A percentile compares a stretch with the other conserved stretches of the same genome.
Evolutionary conservation across 1,140 invertebrate genomes (phyloP).

Genomic region (Drosophila albomicans): DNA sequence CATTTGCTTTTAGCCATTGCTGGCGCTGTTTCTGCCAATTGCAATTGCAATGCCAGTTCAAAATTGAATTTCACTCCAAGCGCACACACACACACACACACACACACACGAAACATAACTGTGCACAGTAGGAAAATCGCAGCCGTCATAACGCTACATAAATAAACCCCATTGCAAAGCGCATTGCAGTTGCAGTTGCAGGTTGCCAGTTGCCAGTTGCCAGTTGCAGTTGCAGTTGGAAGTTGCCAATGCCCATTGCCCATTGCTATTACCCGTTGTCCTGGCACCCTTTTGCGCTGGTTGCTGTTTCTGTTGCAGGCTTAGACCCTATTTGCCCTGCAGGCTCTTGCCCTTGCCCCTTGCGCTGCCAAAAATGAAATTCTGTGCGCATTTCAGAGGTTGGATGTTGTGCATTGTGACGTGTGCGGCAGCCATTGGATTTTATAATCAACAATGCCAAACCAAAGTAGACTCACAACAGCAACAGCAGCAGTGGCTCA

Average conservation of each 20-base stretch:
- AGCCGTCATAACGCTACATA: slow-evolving; percentile 78
- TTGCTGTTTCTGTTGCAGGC: not conserved
- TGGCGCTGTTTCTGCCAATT: slow-evolving; percentile 67
- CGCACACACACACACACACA: slow-evolving; percentile 17
- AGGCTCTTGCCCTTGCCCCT: slow-evolving; percentile 3
- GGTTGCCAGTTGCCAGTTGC: slow-evolving; percentile 45
- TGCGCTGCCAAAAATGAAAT: slow-evolving; percentile 56
- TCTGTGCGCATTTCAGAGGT: slow-evolving; percentile 16
- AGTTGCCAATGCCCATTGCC: slow-evolving; percentile 36
- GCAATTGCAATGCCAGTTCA: slow-evolving; percentile 74
- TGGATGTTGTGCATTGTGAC: slow-evolving; percentile 56
- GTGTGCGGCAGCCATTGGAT: slow-evolving; percentile 63
- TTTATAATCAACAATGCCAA: slow-evolving; percentile 82
- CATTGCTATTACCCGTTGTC: slow-evolving; percentile 42
- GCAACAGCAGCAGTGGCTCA: slow-evolving; percentile 58
- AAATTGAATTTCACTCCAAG: slow-evolving; percentile 69
- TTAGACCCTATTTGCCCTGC: slow-evolving; percentile 43
- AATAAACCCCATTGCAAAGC: slow-evolving; percentile 76
- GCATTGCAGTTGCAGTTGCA: slow-evolving; percentile 66
- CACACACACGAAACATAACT: slow-evolving; percentile 19
- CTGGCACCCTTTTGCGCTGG: slow-evolving; percentile 3
- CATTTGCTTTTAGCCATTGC: slow-evolving; percentile 53
- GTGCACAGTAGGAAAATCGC: slow-evolving; percentile 36
- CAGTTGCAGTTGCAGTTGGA: slow-evolving; percentile 40
- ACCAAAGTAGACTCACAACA: slow-evolving; percentile 56